These are phyloP conservation scores for Bursaphelenchus mucronatus DNA, from an alignment of 1,140 invertebrate species.

Conservation along the genomic window DNA sequence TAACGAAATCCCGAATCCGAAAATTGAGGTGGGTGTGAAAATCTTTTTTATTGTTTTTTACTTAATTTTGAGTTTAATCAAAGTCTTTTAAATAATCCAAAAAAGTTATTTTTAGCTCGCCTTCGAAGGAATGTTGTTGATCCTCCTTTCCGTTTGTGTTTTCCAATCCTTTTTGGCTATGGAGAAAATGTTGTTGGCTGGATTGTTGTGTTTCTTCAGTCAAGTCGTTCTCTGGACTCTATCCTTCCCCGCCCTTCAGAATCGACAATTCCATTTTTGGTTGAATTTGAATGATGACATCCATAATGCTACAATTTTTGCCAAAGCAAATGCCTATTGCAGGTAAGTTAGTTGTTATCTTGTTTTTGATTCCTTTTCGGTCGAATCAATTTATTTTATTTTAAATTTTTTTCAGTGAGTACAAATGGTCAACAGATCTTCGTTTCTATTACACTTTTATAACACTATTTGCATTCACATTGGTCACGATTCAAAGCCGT, in stretches of 20 bases:
- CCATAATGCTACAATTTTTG: slow-evolving; percentile 34
- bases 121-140: slow-evolving; percentile 53
- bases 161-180: slow-evolving; percentile 56
- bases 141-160: slow-evolving; percentile 53
- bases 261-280: slow-evolving; percentile 51
- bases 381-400: slow-evolving; percentile 13
- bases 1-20: slow-evolving; percentile 11
- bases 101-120: slow-evolving; percentile 35
- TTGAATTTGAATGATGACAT: slow-evolving; percentile 23
- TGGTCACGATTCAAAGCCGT: slow-evolving; percentile 58
- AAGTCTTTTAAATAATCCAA: background rate
- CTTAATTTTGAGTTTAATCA: background rate
- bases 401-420: slow-evolving; percentile 7
- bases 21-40: slow-evolving; percentile 11
- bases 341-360: slow-evolving; percentile 15
- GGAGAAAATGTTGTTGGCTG: slow-evolving; percentile 52
- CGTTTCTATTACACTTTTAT: slow-evolving; percentile 51
- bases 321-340: slow-evolving; percentile 36
- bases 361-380: background rate
- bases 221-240: slow-evolving; percentile 46
- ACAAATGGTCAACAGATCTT: slow-evolving; percentile 30
- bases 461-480: slow-evolving; percentile 46
- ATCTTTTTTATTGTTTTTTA: slow-evolving; percentile 10
- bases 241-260: slow-evolving; percentile 36
- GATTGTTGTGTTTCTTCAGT: slow-evolving; percentile 37